These are phyloP conservation scores for Peromyscus leucopus DNA, from an alignment of 2,113 vertebrate genomes.

Conservation along the genomic window DNA sequence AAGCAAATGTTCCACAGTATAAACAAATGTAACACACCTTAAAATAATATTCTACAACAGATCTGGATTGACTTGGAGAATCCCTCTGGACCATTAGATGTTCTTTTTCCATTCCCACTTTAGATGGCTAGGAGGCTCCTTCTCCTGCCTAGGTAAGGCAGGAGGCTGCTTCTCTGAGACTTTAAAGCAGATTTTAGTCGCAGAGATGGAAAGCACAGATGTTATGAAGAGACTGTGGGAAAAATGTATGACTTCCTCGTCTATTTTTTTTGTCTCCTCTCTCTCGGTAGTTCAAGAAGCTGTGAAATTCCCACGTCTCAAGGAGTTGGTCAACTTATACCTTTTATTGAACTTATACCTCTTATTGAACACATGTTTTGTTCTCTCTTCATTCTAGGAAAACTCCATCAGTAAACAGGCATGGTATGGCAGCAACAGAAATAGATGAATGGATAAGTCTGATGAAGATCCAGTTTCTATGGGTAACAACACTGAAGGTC, in stretches of 20 bases:
- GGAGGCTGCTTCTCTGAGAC: neutral
- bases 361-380: neutral
- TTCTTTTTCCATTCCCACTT: neutral
- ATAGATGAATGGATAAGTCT: neutral
- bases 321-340: neutral
- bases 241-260: neutral
- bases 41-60: too few relatives aligned
- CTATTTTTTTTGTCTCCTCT: neutral
- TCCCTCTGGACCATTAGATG: fast-evolving
- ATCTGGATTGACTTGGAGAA: neutral
- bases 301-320: neutral
- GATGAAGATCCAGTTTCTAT: neutral
- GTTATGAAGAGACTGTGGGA: neutral
- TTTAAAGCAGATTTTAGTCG: neutral
- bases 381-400: neutral
- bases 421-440: neutral
- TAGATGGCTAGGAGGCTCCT: neutral
- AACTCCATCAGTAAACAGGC: neutral
- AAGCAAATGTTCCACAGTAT: too few relatives aligned
- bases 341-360: neutral
- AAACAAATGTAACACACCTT: too few relatives aligned
- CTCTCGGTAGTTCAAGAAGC: neutral
- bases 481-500: neutral
- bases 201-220: neutral
- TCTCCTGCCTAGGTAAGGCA: neutral